These are phyloP conservation scores for Delia radicum DNA, from an alignment of 1,140 invertebrate genomes.

Conservation along the genomic window DNA sequence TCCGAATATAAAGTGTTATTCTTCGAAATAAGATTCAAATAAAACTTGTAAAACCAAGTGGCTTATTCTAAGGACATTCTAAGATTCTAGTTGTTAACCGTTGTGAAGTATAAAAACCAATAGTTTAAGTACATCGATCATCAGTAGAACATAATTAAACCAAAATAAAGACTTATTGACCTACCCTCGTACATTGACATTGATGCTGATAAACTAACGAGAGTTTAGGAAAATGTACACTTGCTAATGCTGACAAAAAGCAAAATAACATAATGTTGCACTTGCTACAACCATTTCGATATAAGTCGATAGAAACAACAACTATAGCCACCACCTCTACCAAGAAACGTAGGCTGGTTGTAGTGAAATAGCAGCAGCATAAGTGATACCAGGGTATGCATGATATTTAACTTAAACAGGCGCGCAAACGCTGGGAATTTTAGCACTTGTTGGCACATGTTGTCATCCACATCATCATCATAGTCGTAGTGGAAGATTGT, in stretches of 20 bases:
- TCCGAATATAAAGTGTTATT: too few species aligned
- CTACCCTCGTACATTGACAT: not conserved
- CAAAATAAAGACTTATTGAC: too few species aligned
- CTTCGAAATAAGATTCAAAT: too few species aligned
- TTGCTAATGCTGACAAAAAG: slow-evolving; percentile 49
- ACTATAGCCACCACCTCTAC: slow-evolving; percentile 16
- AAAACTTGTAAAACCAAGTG: too few species aligned
- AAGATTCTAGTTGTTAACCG: too few species aligned
- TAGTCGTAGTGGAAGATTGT: too few species aligned
- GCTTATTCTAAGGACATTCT: too few species aligned
- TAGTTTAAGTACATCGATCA: too few species aligned
- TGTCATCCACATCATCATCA: not conserved
- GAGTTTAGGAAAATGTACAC: slow-evolving; percentile 34
- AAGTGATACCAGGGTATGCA: not conserved
- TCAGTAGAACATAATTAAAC: too few species aligned
- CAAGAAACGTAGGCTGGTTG: not conserved
- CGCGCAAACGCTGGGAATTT: slow-evolving; percentile 48
- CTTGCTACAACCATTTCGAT: slow-evolving; percentile 35
- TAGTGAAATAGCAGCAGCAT: too few species aligned
- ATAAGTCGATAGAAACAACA: slow-evolving; percentile 2
- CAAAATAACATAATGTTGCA: slow-evolving; percentile 53
- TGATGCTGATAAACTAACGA: not conserved
- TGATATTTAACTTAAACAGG: too few species aligned
- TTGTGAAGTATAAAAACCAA: too few species aligned
- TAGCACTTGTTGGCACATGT: slow-evolving; percentile 48